These are phyloP conservation scores for Ypsolopha sequella DNA, from an alignment of 2,888 invertebrate species.

Conservation along the genomic window DNA sequence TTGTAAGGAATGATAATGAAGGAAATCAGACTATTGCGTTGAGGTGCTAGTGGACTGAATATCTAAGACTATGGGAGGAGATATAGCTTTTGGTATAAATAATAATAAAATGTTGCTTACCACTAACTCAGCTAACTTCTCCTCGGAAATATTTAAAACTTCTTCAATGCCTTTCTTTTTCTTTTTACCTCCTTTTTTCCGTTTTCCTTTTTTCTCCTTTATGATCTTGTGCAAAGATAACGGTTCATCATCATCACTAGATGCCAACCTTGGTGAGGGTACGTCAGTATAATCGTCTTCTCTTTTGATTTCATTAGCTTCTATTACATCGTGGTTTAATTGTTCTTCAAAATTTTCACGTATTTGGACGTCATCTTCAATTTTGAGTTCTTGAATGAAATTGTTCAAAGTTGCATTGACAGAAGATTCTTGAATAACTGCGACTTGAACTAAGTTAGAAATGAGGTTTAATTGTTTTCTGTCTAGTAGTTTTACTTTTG, in stretches of 20 bases:
- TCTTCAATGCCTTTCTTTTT: conserved; percentile 13
- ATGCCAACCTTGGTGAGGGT: conserved; percentile 10
- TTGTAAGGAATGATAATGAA: no score
- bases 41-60: no score
- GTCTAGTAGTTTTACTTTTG: conserved; percentile 25
- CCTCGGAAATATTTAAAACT: neutral
- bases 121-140: neutral
- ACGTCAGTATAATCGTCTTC: conserved; percentile 25
- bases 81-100: no score
- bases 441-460: conserved; percentile 17
- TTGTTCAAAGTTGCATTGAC: neutral
- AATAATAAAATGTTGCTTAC: no score
- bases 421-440: neutral
- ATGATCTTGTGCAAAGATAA: conserved; percentile 32
- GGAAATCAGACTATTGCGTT: no score
- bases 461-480: conserved; percentile 20
- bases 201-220: conserved; percentile 24
- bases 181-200: conserved; percentile 19
- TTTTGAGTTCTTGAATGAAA: neutral
- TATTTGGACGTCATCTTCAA: conserved; percentile 17
- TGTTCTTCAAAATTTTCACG: conserved; percentile 18
- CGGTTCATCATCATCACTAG: conserved; percentile 45
- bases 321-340: conserved; percentile 6
- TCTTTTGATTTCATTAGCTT: conserved; percentile 25
- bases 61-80: no score